Percentiles rank a stretch among this genome's conserved stretches.
Evolutionary conservation across 2,797 vertebrate species (phyloP).

Genomic region (Myotis planiceps): DNA sequence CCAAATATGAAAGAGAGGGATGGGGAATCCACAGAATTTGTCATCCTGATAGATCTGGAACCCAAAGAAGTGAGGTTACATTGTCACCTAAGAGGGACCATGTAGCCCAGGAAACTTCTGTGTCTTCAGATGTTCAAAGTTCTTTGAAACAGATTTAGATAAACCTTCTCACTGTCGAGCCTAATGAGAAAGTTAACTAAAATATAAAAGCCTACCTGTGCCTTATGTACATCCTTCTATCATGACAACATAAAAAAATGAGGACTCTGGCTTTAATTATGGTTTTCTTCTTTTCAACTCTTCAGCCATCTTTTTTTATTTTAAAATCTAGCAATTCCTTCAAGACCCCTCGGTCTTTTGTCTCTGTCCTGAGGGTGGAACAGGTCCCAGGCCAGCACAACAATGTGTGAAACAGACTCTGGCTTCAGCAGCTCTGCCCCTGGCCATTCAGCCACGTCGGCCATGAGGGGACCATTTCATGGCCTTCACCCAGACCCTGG

Average conservation of each 20-base stretch:
- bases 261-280: background rate
- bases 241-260: background rate
- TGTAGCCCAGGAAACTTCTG: background rate
- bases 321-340: background rate
- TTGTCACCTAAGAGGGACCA: background rate
- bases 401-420: background rate
- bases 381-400: background rate
- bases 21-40: background rate
- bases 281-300: background rate
- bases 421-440: background rate
- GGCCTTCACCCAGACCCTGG: background rate
- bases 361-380: background rate
- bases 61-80: background rate
- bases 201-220: background rate
- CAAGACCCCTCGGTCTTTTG: background rate
- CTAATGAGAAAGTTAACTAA: conserved; percentile 23
- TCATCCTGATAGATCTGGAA: conserved; percentile 20
- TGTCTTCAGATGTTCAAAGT: conserved; percentile 36
- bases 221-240: conserved; percentile 3
- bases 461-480: background rate
- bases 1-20: background rate
- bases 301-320: background rate
- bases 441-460: background rate
- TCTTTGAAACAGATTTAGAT: background rate
- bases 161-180: background rate